Conservation (phyloP, 2,797 vertebrate genomes). For the Nyctibius grandis region DNA sequence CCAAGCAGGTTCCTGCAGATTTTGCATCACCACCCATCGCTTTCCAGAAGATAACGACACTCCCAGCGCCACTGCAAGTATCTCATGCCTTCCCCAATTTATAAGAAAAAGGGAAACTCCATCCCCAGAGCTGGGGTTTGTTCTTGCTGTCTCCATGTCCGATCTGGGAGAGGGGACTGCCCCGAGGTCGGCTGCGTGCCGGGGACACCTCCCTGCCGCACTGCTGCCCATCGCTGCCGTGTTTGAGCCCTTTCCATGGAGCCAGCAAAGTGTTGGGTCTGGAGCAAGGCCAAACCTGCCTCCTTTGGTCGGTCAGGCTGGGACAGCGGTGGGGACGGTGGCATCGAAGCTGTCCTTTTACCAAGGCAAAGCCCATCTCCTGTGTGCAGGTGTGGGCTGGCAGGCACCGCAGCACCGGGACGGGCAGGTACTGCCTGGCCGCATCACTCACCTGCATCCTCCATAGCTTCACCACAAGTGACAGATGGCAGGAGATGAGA, state of each 20-base stretch:
- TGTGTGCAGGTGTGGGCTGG: rapidly evolving
- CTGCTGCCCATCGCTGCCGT: neutral
- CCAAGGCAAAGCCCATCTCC: neutral
- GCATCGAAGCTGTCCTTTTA: neutral
- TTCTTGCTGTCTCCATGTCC: neutral
- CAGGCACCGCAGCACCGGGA: neutral
- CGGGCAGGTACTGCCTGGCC: neutral
- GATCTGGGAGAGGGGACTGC: neutral
- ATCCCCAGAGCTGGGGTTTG: neutral
- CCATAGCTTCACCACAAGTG: neutral
- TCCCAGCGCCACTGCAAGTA: neutral
- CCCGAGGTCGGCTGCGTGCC: rapidly evolving
- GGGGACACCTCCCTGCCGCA: neutral
- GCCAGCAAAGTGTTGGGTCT: neutral
- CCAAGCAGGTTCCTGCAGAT: neutral
- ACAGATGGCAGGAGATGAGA: constrained; percentile 35
- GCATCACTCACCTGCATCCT: neutral
- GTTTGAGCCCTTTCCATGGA: neutral
- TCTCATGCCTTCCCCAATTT: neutral
- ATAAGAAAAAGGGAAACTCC: neutral
- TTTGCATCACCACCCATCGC: neutral
- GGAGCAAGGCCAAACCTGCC: neutral
- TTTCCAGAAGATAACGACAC: rapidly evolving
- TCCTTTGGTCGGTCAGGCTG: neutral
- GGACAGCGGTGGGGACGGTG: neutral